A percentile compares a stretch with the other conserved stretches of the same genome.
Evolutionary conservation across 2,113 vertebrate genomes (phyloP).

Genomic region (Charina bottae): DNA sequence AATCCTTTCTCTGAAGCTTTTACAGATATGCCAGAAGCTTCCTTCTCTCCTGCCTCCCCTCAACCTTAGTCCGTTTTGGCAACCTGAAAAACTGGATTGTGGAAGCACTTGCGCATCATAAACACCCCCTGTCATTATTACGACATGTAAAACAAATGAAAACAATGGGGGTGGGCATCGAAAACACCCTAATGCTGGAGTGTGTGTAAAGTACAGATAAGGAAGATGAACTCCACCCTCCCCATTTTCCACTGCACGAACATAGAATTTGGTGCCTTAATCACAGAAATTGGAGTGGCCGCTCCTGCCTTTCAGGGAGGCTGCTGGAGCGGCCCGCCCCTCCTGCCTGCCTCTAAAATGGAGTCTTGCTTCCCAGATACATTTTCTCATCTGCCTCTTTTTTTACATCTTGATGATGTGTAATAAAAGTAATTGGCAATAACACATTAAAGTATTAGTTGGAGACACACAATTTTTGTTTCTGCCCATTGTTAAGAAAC

Average conservation of each 20-base stretch:
- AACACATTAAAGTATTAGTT: conserved; percentile 5
- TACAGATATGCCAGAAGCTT: neutral
- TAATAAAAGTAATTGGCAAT: conserved; percentile 27
- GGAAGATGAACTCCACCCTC: conserved; percentile 70
- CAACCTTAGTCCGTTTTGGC: neutral
- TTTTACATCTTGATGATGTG: conserved; percentile 43
- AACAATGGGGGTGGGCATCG: too few species aligned
- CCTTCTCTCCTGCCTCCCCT: neutral
- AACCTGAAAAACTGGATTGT: neutral
- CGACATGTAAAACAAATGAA: neutral
- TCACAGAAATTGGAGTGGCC: conserved; percentile 71
- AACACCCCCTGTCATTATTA: neutral
- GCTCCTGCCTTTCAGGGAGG: conserved; percentile 68
- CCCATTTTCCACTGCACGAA: conserved; percentile 65
- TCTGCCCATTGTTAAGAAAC: neutral
- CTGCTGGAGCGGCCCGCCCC: neutral
- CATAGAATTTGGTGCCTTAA: conserved; percentile 69
- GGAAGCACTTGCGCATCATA: neutral
- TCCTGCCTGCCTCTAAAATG: conserved; percentile 62
- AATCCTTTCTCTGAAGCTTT: neutral
- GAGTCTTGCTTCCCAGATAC: conserved; percentile 34
- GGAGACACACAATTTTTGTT: neutral
- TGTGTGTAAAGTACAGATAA: conserved; percentile 74
- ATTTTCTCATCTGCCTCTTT: conserved; percentile 46
- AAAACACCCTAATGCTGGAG: conserved; percentile 29